Evolutionary conservation across 2,888 invertebrate species (phyloP).

Genomic region (Microdon myrmicae): DNA sequence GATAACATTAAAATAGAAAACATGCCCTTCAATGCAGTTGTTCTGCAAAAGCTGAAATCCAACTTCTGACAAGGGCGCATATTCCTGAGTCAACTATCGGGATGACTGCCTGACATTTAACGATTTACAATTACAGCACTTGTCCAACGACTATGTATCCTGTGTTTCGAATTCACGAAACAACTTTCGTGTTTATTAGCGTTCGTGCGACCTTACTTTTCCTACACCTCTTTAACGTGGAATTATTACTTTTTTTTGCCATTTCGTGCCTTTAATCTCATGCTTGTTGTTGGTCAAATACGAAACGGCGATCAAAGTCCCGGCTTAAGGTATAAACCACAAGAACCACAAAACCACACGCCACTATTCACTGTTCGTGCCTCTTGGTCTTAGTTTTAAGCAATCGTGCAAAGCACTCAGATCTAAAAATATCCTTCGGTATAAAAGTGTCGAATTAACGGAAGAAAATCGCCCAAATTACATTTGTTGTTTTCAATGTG

Average conservation of each 20-base stretch:
- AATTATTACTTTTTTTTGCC: constrained; percentile 45
- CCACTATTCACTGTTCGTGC: constrained; percentile 51
- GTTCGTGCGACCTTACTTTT: constrained; percentile 28
- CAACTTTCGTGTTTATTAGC: constrained; percentile 43
- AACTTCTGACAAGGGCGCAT: too few species aligned
- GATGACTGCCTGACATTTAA: too few species aligned
- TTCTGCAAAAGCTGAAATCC: too few species aligned
- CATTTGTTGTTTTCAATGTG: constrained; percentile 9
- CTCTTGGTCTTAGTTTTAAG: constrained; percentile 60
- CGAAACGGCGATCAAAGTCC: too few species aligned
- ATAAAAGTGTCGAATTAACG: neutral
- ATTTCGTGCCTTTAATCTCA: constrained; percentile 46
- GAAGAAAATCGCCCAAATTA: constrained; percentile 1
- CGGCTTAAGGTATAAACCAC: constrained; percentile 10
- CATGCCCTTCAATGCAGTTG: too few species aligned
- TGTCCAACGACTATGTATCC: too few species aligned
- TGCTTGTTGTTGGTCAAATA: constrained; percentile 33
- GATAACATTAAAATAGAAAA: too few species aligned
- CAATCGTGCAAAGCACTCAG: constrained; percentile 58
- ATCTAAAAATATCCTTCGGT: constrained; percentile 31
- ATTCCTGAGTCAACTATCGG: too few species aligned
- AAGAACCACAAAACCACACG: constrained; percentile 18
- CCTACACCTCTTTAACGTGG: constrained; percentile 13
- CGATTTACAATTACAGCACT: too few species aligned
- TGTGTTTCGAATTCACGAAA: too few species aligned